These are phyloP conservation scores for Euzophera pinguis DNA, from an alignment of 2,888 invertebrate genomes.

Conservation along the genomic window DNA sequence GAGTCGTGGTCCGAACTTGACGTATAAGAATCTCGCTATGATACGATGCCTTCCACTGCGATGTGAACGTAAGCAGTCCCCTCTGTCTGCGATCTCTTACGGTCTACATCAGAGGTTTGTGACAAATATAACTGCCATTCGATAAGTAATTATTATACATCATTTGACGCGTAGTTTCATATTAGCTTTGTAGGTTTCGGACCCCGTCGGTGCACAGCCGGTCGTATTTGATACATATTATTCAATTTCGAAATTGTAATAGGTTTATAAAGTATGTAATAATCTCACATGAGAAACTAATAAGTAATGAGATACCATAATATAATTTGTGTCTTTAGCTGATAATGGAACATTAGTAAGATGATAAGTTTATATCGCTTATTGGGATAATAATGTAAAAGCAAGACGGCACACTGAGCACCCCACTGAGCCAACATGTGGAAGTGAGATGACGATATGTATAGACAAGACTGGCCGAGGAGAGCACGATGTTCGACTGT, in stretches of 20 bases:
- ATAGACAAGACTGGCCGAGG: conserved; percentile 30
- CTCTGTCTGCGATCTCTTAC: conserved; percentile 18
- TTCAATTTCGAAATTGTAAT: conserved; percentile 77
- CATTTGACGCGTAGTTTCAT: conserved; percentile 62
- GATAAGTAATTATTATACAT: conserved; percentile 71
- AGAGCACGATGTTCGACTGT: conserved; percentile 32
- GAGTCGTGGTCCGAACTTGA: not conserved
- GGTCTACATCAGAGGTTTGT: conserved; percentile 48
- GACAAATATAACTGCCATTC: conserved; percentile 76
- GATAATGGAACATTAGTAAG: conserved; percentile 71
- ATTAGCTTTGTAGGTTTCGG: conserved; percentile 68
- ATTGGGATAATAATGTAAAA: conserved; percentile 40
- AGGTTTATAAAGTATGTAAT: conserved; percentile 74
- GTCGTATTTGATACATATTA: conserved; percentile 76
- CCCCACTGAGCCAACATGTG: conserved; percentile 27
- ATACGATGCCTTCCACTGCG: conserved; percentile 66
- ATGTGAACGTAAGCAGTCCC: conserved; percentile 31
- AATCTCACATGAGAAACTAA: conserved; percentile 72
- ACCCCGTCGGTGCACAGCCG: conserved; percentile 71
- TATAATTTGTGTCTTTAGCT: conserved; percentile 79
- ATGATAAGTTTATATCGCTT: conserved; percentile 74
- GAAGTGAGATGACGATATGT: conserved; percentile 22
- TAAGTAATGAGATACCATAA: conserved; percentile 70
- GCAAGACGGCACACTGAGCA: conserved; percentile 43
- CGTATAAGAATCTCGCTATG: conserved; percentile 34